These are phyloP conservation scores for Acropternis orthonyx DNA, from an alignment of 2,797 vertebrate genomes.

Conservation along the genomic window DNA sequence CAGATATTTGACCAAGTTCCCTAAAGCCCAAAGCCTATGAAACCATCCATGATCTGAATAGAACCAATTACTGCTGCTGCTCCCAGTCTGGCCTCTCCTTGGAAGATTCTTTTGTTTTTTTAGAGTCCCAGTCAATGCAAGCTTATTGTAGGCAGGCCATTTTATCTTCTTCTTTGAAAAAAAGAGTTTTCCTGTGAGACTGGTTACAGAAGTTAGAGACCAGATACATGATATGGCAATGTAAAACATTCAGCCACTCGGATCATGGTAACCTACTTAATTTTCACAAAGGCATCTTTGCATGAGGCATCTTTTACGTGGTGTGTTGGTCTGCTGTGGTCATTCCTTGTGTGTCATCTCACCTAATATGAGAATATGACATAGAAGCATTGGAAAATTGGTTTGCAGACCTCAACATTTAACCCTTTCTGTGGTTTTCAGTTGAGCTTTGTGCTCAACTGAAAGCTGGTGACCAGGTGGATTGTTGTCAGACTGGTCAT, in stretches of 20 bases:
- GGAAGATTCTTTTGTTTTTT: neutral
- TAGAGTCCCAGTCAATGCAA: neutral
- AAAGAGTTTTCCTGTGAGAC: neutral
- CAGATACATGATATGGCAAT: neutral
- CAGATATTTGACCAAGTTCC: constrained; percentile 39
- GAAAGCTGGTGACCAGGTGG: accelerated
- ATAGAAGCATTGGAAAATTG: neutral
- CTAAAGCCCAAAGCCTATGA: constrained; percentile 40
- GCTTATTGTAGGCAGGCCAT: neutral
- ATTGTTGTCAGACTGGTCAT: neutral
- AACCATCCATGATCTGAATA: constrained; percentile 33
- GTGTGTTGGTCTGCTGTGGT: neutral
- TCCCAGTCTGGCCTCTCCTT: neutral
- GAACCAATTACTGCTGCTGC: constrained; percentile 23
- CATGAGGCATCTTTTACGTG: neutral
- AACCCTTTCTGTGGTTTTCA: neutral
- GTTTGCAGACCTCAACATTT: neutral
- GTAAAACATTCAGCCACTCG: neutral
- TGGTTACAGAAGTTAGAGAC: neutral
- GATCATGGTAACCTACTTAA: neutral
- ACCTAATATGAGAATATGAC: neutral
- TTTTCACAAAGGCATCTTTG: neutral
- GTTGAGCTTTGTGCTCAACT: accelerated
- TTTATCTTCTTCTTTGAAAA: neutral
- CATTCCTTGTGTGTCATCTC: neutral